Percentiles rank a stretch among this genome's conserved stretches.
These are phyloP conservation scores for Clarias magur DNA, from an alignment of 2,113 vertebrate species.

Conservation along the genomic window DNA sequence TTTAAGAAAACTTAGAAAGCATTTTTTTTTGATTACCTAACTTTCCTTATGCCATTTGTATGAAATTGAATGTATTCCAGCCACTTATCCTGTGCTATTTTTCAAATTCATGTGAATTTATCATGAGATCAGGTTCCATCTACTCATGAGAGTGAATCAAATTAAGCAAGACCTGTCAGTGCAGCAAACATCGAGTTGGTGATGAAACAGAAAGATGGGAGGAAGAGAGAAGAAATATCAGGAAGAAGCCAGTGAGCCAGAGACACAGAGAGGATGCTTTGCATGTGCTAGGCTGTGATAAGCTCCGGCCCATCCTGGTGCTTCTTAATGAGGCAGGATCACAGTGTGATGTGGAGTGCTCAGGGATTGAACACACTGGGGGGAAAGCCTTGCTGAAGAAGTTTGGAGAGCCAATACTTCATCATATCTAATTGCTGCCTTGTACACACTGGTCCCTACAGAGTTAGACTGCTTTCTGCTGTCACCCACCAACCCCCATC, in stretches of 20 bases:
- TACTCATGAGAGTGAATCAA: constrained; percentile 9
- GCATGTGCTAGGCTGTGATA: constrained; percentile 85
- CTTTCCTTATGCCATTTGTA: background rate
- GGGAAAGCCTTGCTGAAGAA: constrained; percentile 65
- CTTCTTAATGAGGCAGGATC: constrained; percentile 81
- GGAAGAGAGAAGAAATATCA: constrained; percentile 1
- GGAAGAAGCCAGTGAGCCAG: constrained; percentile 19
- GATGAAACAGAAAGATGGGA: constrained; percentile 29
- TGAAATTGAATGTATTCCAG: background rate
- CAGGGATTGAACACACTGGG: constrained; percentile 61
- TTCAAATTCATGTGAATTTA: background rate
- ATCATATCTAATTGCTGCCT: constrained; percentile 76
- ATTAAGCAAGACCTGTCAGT: constrained; percentile 9
- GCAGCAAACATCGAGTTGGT: constrained; percentile 6
- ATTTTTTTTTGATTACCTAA: background rate
- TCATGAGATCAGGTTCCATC: background rate
- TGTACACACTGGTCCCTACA: constrained; percentile 66
- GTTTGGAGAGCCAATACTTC: constrained; percentile 66
- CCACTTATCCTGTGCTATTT: background rate
- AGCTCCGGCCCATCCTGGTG: constrained; percentile 77
- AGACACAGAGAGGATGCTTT: constrained; percentile 53
- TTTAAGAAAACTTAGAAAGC: background rate
- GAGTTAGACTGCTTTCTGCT: constrained; percentile 55
- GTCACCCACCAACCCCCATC: constrained; percentile 47
- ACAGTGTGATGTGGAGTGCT: constrained; percentile 64